A percentile compares a stretch with the other conserved stretches of the same genome.
Evolutionary conservation across 2,113 vertebrate genomes (phyloP).

Genomic region (Zosterops japonicus): DNA sequence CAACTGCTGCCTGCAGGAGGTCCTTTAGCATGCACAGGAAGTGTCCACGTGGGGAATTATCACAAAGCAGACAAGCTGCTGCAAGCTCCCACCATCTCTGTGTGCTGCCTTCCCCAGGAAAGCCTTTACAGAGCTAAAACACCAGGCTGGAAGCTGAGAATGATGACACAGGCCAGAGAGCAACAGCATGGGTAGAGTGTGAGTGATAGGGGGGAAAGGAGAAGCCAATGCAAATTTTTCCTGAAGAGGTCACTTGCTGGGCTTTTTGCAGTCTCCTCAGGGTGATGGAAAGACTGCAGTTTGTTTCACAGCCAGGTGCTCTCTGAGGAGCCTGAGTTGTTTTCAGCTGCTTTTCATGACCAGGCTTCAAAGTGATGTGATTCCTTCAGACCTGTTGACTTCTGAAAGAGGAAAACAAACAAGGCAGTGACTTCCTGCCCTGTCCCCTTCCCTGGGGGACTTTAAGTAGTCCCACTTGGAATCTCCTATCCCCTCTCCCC

Average conservation of each 20-base stretch:
- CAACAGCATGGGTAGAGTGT: rapidly evolving
- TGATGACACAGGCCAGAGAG: background rate
- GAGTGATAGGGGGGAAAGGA: background rate
- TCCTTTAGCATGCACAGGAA: background rate
- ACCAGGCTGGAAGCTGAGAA: background rate
- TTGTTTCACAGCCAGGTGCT: background rate
- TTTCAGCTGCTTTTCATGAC: background rate
- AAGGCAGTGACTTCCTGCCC: background rate
- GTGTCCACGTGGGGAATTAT: background rate
- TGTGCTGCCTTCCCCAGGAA: background rate
- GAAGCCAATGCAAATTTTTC: background rate
- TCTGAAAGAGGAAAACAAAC: slow-evolving; percentile 9
- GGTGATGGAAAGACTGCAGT: background rate
- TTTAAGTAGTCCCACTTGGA: background rate
- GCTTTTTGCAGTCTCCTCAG: background rate
- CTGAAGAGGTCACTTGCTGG: background rate
- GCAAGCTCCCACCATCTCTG: background rate
- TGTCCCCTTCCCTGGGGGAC: background rate
- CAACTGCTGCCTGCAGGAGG: background rate
- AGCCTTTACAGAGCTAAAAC: background rate
- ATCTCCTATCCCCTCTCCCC: background rate
- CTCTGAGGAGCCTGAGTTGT: background rate
- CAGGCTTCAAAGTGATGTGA: background rate
- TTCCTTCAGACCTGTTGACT: background rate
- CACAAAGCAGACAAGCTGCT: background rate